phyloP scores from a whole-genome alignment of 2,888 invertebrate species.

The Silvanus unidentatus region DNA sequence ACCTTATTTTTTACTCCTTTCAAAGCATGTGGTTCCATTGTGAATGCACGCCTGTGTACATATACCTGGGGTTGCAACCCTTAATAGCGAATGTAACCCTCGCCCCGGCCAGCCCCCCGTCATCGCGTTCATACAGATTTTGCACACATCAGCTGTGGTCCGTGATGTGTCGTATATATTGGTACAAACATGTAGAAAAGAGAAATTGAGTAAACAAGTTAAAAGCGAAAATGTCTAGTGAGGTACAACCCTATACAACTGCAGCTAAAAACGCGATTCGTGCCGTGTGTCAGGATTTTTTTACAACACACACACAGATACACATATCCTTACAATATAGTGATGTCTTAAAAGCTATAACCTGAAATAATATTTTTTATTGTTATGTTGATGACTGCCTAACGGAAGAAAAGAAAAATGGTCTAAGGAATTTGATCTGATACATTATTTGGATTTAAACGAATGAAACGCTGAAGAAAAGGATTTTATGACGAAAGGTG shows the following conservation, averaged over 20 bases:
- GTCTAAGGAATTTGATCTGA: conserved; percentile 33
- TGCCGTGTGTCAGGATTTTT: conserved; percentile 21
- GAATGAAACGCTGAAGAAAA: neutral
- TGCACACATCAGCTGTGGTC: conserved; percentile 40
- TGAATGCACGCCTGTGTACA: conserved; percentile 29
- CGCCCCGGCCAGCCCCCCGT: conserved; percentile 29
- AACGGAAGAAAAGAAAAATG: conserved; percentile 11
- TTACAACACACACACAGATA: too few relatives aligned
- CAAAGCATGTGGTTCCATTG: conserved; percentile 40
- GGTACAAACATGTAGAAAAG: conserved; percentile 31
- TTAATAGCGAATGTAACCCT: conserved; percentile 33
- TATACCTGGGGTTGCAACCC: conserved; percentile 38
- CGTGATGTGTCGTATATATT: neutral
- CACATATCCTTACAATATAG: too few relatives aligned
- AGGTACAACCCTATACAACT: neutral
- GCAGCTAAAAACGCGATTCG: conserved; percentile 13
- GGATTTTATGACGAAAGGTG: neutral
- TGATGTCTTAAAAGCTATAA: conserved; percentile 12
- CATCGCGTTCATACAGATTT: conserved; percentile 28
- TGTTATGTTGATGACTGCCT: conserved; percentile 31
- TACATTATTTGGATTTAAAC: conserved; percentile 31
- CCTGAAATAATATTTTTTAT: conserved; percentile 41
- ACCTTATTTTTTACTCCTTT: conserved; percentile 38
- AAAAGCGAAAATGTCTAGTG: conserved; percentile 16
- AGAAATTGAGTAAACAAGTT: conserved; percentile 12